Conservation (phyloP, 2,888 invertebrate genomes). For the Lithophane ornitopus region DNA sequence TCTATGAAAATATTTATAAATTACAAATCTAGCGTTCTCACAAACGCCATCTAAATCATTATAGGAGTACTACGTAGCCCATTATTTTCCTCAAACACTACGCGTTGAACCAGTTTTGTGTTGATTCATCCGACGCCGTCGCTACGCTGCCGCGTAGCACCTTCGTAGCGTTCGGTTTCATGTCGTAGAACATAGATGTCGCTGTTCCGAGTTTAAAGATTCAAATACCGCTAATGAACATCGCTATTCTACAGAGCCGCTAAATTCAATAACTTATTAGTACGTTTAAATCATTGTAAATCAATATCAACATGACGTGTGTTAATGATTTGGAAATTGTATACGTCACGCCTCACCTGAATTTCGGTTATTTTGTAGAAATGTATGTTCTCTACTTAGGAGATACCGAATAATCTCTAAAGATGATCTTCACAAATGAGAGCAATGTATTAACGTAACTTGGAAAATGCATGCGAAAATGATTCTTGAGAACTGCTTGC, state of each 20-base stretch:
- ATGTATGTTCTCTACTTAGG: too few relatives aligned
- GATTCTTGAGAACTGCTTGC: background rate
- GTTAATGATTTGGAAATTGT: background rate
- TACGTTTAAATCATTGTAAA: background rate
- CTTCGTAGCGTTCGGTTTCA: constrained; percentile 28
- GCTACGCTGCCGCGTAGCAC: constrained; percentile 18
- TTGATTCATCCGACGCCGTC: background rate
- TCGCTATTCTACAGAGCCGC: background rate
- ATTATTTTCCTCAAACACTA: background rate
- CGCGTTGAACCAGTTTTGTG: background rate
- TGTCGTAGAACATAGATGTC: constrained; percentile 33
- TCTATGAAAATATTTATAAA: background rate
- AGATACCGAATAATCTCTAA: background rate
- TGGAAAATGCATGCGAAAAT: background rate
- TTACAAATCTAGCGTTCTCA: background rate
- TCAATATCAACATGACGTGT: background rate
- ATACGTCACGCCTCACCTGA: background rate
- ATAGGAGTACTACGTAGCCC: background rate
- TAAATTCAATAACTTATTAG: background rate
- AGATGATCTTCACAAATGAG: background rate
- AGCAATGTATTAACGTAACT: background rate
- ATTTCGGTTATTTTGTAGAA: background rate
- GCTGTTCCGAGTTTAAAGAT: constrained; percentile 12
- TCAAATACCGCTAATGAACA: background rate
- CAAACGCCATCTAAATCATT: constrained; percentile 31